Evolutionary conservation across 2,888 invertebrate genomes (phyloP).

Genomic region (Corbicula japonica): DNA sequence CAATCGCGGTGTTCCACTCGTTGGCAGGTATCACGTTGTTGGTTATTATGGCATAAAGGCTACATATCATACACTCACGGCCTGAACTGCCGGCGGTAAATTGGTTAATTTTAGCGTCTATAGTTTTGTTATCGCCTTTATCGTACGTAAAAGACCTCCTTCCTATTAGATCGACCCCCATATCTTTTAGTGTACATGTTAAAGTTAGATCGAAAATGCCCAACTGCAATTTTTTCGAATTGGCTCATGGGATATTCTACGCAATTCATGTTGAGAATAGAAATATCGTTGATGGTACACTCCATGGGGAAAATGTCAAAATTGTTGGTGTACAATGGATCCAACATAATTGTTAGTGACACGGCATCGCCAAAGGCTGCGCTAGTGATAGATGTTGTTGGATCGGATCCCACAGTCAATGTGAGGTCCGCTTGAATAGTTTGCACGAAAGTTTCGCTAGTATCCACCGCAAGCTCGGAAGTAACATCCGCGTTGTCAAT

Average conservation of each 20-base stretch:
- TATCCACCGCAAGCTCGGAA: no score
- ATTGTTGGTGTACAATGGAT: not conserved
- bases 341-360: not conserved
- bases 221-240: not conserved
- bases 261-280: not conserved
- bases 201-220: not conserved
- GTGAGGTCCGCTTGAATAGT: not conserved
- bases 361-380: not conserved
- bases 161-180: no score
- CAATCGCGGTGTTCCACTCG: no score
- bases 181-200: no score
- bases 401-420: not conserved
- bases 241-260: not conserved
- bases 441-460: no score
- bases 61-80: no score
- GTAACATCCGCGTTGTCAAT: not conserved
- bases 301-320: not conserved
- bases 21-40: no score
- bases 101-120: no score
- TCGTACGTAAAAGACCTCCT: no score
- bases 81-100: no score
- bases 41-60: no score
- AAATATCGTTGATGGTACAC: not conserved
- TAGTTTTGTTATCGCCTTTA: no score
- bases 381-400: not conserved